Evolutionary conservation across 2,113 vertebrate genomes (phyloP).

Genomic region (Scomber japonicus): DNA sequence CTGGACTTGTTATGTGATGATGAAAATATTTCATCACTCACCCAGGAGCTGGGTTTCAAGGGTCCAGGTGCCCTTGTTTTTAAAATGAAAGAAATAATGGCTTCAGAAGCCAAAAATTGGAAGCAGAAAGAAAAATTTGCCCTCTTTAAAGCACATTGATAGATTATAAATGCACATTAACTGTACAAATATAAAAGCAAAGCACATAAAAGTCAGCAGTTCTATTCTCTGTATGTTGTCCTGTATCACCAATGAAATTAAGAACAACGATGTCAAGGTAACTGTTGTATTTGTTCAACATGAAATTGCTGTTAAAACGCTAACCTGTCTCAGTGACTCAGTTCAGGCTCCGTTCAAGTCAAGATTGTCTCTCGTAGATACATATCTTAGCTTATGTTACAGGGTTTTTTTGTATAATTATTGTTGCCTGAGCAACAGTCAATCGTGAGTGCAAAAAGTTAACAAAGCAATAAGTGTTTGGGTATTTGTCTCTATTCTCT

Average conservation of each 20-base stretch:
- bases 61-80: constrained; percentile 8
- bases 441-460: constrained; percentile 81
- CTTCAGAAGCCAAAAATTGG: constrained; percentile 20
- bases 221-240: constrained; percentile 58
- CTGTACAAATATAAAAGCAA: constrained; percentile 36
- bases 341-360: constrained; percentile 64
- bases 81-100: constrained; percentile 5
- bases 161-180: constrained; percentile 46
- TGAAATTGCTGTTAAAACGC: constrained; percentile 61
- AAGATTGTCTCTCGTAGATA: constrained; percentile 68
- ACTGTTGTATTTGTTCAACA: constrained; percentile 62
- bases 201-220: constrained; percentile 33
- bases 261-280: constrained; percentile 67
- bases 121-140: neutral
- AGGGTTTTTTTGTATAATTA: constrained; percentile 81
- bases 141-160: constrained; percentile 61
- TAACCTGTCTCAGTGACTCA: constrained; percentile 72
- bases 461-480: constrained; percentile 87
- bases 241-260: constrained; percentile 55
- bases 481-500: constrained; percentile 71
- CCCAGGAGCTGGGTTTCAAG: neutral
- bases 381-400: constrained; percentile 79
- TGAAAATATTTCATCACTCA: constrained; percentile 8
- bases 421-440: constrained; percentile 72
- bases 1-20: neutral